These are phyloP conservation scores for Globodera rostochiensis DNA, from an alignment of 1,140 invertebrate species.

Conservation along the genomic window DNA sequence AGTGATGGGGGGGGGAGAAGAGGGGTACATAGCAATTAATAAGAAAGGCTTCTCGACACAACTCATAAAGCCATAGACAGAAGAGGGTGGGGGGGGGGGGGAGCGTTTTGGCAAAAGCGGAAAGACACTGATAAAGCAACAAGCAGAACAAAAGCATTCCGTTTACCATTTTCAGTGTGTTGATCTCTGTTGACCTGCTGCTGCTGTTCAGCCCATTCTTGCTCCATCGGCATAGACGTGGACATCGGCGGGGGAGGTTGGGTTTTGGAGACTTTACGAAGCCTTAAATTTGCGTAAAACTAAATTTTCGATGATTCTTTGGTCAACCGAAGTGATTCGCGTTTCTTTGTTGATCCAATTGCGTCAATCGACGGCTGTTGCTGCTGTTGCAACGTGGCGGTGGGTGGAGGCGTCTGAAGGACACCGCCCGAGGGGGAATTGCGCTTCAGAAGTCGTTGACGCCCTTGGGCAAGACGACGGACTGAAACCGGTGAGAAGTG, in stretches of 20 bases:
- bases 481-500: conserved; percentile 49
- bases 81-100: not conserved
- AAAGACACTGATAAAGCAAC: not conserved
- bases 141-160: not conserved
- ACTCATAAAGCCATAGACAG: too few species aligned
- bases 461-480: conserved; percentile 70
- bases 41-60: not conserved
- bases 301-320: not conserved
- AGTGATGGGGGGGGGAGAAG: not conserved
- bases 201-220: not conserved
- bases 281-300: not conserved
- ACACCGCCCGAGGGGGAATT: conserved; percentile 68
- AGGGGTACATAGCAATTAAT: not conserved
- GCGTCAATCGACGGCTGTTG: not conserved
- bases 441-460: conserved; percentile 77
- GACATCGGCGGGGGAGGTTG: not conserved
- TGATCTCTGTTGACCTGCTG: not conserved
- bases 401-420: conserved; percentile 22
- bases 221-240: not conserved
- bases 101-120: too few species aligned
- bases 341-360: not conserved
- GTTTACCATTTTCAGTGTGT: not conserved
- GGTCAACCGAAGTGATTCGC: conserved; percentile 24
- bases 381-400: not conserved
- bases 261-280: conserved; percentile 14